Base-by-base conservation (phyloP, 2,888 invertebrate genomes). In the Hydriomena furcata region DNA sequence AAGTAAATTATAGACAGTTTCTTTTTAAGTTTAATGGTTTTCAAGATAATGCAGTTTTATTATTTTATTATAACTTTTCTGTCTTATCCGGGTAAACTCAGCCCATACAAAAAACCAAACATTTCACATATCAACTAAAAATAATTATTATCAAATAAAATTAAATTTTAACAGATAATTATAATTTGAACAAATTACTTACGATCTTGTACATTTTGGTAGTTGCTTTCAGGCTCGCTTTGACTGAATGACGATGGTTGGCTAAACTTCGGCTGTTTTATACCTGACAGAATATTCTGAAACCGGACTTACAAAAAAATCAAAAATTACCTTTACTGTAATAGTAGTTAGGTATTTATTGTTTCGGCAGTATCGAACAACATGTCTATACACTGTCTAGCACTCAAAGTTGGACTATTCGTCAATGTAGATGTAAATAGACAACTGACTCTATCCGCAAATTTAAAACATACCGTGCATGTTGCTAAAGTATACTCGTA, bases 161-260 rank as follows among this genome's bases (percentile, higher is more conserved):
- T n/a, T n/a, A n/a, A n/a, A n/a, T n/a, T n/a, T n/a, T n/a, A n/a
- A n/a, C n/a, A n/a, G n/a, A n/a, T n/a, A n/a, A n/a, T n/a, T n/a
- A n/a, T n/a, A n/a, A n/a, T n/a, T n/a, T n/a, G n/a, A n/a, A n/a
- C 17, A 17, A 17, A 8, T 8, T 5, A 41, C 55, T 56, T 43
- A 56, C 55, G 42, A 52, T 42, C 30, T 52, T 56, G 46, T 46
- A 50, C 55, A 56, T 56, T 31, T 49, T 52, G 49, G 46, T 40
- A 12, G 52, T 42, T 27, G 13, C 41, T 51, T 56, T 52, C 52
- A 56, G 55, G 42, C 55, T 21, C 48, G 20, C 32, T 36, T 13
- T 31, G 49, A 43, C 52, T 52, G 52, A 56, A 56, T 56, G 55
- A 52, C 36, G 27, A 30, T 8, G 11, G 13, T 34, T 49, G 17